Evolutionary conservation across 2,797 vertebrate genomes (phyloP), one percentile per base, ranked within the genome.

Genomic region (Acropternis orthonyx): DNA sequence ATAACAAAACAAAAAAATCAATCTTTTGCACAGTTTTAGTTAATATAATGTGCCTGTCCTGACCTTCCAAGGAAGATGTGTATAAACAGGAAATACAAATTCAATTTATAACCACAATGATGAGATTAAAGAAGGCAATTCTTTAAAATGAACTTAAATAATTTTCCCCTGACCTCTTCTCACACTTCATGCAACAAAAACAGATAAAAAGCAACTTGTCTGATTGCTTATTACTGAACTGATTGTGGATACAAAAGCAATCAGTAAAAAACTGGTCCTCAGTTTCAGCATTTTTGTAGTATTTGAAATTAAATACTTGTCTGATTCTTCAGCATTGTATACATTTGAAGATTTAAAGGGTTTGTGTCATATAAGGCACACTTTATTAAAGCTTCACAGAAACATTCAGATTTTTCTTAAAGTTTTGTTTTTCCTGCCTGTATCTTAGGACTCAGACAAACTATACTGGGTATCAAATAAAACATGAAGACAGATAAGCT

Each of bases 131-230:
- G 68, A 91, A 95, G 37, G 41, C 46, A 80, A 61, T 92, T 87
- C 56, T 97, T 94, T 85, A 78, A 95, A 96, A 93, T 66, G 59
- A 91, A 91, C 30, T 36, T 34, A 74, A 91, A 91, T 92, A 85
- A 95, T 94, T 89, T 82, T 88, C 51, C 61, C 58, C 19, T 89
- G 85, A 94, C 72, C 77, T 90, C 72, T 89, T 71, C 54, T 69
- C 32, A 80, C 72, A 65, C 52, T 91, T 91, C 30, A 46, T 44
- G 52, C 34, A 66, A 81, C 17, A 78, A 55, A 80, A 88, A 66
- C 14, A 87, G 84, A 86, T 90, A 86, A 90, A 96, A 90, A 78
- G 30, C 27, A 88, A n/a, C 49, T 93, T 94, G 30, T 75, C 72
- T 86, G 89, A 78, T 92, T 91, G 39, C 62, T 86, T 86, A 48